phyloP scores from a whole-genome alignment of 2,797 vertebrate species.

The Furcifer pardalis region DNA sequence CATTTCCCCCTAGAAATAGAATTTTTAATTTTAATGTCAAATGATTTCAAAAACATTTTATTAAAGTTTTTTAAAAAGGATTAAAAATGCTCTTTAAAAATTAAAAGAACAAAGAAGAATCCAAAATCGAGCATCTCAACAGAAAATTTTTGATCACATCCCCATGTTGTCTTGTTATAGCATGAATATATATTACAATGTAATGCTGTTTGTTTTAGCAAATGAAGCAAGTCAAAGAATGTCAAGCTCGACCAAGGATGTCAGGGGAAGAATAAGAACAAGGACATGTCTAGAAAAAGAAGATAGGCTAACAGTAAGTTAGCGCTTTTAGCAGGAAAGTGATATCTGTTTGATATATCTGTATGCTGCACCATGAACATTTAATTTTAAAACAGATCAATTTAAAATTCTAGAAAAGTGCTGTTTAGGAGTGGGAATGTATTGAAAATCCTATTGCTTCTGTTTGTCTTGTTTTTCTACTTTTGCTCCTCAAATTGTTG shows the following conservation, averaged over 20 bases:
- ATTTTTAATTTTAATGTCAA: no score
- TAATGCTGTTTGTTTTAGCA: slow-evolving; percentile 63
- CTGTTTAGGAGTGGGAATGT: not conserved
- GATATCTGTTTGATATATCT: no score
- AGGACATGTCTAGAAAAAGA: slow-evolving; percentile 53
- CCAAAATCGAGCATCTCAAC: not conserved
- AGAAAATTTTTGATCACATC: not conserved
- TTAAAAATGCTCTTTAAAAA: no score
- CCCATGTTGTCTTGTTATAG: slow-evolving; percentile 15
- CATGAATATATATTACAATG: slow-evolving; percentile 45
- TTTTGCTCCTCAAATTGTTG: not conserved
- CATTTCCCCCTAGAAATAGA: not conserved
- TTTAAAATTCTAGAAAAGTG: not conserved
- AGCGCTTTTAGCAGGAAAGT: not conserved
- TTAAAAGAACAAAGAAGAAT: no score
- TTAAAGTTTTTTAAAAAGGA: no score
- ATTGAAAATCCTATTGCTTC: slow-evolving; percentile 12
- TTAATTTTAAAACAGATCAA: not conserved
- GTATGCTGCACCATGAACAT: not conserved
- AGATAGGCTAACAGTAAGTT: slow-evolving; percentile 70
- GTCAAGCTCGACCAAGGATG: slow-evolving; percentile 53
- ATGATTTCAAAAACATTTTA: no score
- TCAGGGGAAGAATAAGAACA: slow-evolving; percentile 64
- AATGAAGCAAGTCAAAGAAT: slow-evolving; percentile 63
- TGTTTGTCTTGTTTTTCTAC: not conserved